Conservation (phyloP, 2,888 invertebrate genomes). For the Trichogramma dendrolimi region DNA sequence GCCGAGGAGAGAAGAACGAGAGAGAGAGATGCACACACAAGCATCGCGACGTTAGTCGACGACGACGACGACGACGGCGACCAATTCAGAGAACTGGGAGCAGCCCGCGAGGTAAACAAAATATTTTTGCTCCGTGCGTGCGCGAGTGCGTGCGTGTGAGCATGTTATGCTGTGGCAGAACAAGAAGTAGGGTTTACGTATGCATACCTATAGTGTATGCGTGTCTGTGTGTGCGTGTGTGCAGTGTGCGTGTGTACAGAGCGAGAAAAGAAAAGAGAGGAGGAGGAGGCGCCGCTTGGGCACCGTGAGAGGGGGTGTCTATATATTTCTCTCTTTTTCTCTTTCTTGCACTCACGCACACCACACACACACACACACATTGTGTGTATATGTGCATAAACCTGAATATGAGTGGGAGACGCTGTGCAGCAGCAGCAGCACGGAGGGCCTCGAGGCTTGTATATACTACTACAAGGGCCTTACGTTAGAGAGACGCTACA, state of each 20-base stretch:
- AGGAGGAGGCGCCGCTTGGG: constrained; percentile 12
- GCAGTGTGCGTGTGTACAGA: constrained; percentile 16
- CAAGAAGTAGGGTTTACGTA: not conserved
- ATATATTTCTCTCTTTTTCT: no score
- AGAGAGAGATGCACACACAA: constrained; percentile 10
- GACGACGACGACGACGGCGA: constrained; percentile 27
- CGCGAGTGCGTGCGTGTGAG: constrained; percentile 17
- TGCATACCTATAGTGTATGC: not conserved
- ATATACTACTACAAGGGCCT: no score
- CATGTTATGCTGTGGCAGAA: constrained; percentile 15
- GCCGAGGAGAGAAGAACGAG: not conserved
- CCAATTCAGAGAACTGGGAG: constrained; percentile 50
- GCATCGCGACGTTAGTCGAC: not conserved
- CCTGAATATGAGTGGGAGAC: constrained; percentile 30
- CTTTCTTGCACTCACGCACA: no score
- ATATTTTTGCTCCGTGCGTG: constrained; percentile 44
- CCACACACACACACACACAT: no score
- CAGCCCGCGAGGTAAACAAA: constrained; percentile 48
- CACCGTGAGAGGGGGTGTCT: constrained; percentile 23
- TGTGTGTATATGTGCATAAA: no score
- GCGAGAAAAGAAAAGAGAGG: constrained; percentile 25
- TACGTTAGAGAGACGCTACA: no score
- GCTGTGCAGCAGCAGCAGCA: constrained; percentile 32
- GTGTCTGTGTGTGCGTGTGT: not conserved
- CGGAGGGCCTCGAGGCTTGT: constrained; percentile 8